Conservation (phyloP, 1,140 invertebrate genomes). For the Drosophila nikananu region DNA sequence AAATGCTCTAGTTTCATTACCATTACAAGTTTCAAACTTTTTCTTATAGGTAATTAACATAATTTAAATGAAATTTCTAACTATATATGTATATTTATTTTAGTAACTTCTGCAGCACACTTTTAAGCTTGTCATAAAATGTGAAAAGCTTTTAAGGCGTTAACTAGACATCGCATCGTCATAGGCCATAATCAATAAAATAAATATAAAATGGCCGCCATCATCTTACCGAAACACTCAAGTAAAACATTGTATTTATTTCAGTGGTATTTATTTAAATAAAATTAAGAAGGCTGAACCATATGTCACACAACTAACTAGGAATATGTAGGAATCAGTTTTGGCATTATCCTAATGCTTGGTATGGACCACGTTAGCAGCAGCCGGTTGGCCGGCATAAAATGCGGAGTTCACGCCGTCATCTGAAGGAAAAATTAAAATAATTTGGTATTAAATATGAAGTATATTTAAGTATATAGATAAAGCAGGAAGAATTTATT, state of each 20-base stretch:
- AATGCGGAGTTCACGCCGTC: constrained; percentile 70
- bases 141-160: constrained; percentile 42
- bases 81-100: no score
- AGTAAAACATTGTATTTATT: not conserved
- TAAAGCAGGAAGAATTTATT: not conserved
- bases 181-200: constrained; percentile 16
- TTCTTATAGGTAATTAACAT: no score
- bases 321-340: constrained; percentile 7
- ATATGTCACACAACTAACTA: constrained; percentile 18
- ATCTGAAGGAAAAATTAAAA: constrained; percentile 46
- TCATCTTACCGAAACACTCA: not conserved
- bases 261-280: constrained; percentile 17
- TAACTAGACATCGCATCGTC: constrained; percentile 37
- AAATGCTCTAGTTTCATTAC: no score
- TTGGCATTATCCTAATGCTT: constrained; percentile 39
- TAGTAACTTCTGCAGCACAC: constrained; percentile 39
- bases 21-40: no score
- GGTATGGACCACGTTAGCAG: constrained; percentile 67
- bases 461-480: no score
- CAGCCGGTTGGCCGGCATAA: constrained; percentile 66
- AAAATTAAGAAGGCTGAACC: constrained; percentile 41
- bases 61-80: no score
- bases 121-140: constrained; percentile 48
- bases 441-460: not conserved
- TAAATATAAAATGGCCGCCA: constrained; percentile 24